These are phyloP conservation scores for Tetrapedia diversipes DNA, from an alignment of 2,888 invertebrate species.

Conservation along the genomic window DNA sequence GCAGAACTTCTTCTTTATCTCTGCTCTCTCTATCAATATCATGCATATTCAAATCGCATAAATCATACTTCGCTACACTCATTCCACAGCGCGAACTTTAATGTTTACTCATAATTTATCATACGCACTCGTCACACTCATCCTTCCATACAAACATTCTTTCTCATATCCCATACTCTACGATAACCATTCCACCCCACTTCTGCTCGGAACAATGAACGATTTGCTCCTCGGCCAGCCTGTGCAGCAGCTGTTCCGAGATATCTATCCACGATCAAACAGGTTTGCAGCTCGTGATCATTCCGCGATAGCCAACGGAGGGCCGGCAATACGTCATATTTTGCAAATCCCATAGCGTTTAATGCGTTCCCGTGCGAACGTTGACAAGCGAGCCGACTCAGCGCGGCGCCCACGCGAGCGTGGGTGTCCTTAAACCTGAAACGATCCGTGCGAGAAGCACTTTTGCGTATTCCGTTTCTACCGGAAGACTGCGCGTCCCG, in stretches of 20 bases:
- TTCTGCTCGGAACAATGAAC: neutral
- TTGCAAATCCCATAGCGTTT: conserved; percentile 3
- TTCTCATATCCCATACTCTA: too few relatives aligned
- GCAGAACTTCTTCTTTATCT: too few relatives aligned
- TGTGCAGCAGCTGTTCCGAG: too few relatives aligned
- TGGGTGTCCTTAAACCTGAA: conserved; percentile 18
- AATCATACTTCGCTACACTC: too few relatives aligned
- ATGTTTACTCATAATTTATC: too few relatives aligned
- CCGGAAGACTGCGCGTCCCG: neutral
- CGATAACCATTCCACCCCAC: too few relatives aligned
- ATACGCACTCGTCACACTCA: too few relatives aligned
- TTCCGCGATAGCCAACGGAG: neutral
- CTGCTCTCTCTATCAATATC: too few relatives aligned
- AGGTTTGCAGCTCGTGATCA: neutral
- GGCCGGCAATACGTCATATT: neutral
- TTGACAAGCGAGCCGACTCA: conserved; percentile 18
- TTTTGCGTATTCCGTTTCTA: neutral
- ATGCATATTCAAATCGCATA: too few relatives aligned
- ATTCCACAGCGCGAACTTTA: too few relatives aligned
- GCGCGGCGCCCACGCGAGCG: conserved; percentile 17
- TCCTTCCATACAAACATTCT: too few relatives aligned
- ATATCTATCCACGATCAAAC: neutral
- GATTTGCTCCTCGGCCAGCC: neutral
- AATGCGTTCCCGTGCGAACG: conserved; percentile 4
- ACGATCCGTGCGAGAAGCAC: neutral